Evolutionary conservation across 2,113 vertebrate genomes (phyloP), one percentile per base, ranked within the genome.

Genomic region (Tychaedon coryphoeus): DNA sequence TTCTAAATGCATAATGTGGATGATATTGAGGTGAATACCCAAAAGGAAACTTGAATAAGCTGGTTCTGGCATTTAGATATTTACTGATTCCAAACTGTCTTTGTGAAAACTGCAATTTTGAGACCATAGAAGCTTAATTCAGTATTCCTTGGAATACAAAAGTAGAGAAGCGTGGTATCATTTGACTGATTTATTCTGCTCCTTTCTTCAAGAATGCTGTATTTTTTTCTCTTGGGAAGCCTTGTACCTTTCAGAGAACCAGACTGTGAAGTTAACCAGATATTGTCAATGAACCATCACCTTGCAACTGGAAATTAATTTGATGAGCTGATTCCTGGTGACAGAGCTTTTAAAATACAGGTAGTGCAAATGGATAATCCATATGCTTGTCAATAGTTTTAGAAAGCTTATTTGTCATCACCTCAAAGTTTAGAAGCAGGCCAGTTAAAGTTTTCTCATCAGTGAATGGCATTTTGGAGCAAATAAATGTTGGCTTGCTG

Each of bases 31-130:
- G 90, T 90, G 93, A 95, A 96, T 86, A 92, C 43, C 36, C 23
- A 56, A 72, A 94, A 88, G 65, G 73, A 86, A 92, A 69, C 48
- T 58, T 90, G 93, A 96, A 92, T 77, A 92, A 83, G 57, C 28
- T 90, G 50, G 71, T 83, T 95, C 70, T 83, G 53, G 56, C 72
- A 90, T 92, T 94, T 90, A 90, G 85, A 80, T 97, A 96, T 96
- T 96, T 96, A 94, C 93, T 90, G 78, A 94, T 94, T 95, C 85
- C 60, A 71, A 79, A 65, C 82, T 51, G 26, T 69, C 94, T 93
- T 91, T 92, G 80, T 79, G 70, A 89, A 95, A 97, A 96, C 95
- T 92, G 83, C 65, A 84, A 89, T 92, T 93, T 84, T 82, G 73
- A 79, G 58, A 81, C 31, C 58, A 86, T 38, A 87, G 87, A 86